These are phyloP conservation scores for Tetranychus cinnabarinus DNA, from an alignment of 1,140 invertebrate species.

Conservation along the genomic window DNA sequence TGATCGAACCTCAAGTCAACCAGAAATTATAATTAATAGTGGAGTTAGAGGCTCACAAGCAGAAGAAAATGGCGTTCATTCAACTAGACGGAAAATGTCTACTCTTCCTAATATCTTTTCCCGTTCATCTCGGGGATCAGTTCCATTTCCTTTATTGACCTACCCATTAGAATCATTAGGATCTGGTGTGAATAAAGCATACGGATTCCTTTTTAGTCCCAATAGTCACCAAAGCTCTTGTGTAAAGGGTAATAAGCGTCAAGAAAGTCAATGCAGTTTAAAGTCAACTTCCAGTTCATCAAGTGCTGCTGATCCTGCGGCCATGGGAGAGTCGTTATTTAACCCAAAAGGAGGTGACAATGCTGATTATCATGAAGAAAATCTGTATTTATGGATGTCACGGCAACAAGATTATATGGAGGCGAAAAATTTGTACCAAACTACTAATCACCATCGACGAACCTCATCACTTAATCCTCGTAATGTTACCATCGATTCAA, in stretches of 20 bases:
- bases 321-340: neutral
- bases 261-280: conserved; percentile 35
- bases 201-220: neutral
- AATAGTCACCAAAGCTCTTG: conserved; percentile 5
- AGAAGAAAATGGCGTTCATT: neutral
- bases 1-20: neutral
- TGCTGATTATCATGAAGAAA: conserved; percentile 29
- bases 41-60: neutral
- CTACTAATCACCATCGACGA: neutral
- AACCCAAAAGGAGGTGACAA: neutral
- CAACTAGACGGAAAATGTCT: neutral
- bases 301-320: neutral
- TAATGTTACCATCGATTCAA: neutral
- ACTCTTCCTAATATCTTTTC: neutral
- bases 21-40: neutral
- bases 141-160: conserved; percentile 37
- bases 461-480: neutral
- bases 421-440: conserved; percentile 2
- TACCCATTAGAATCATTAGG: conserved; percentile 13
- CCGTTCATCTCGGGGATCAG: conserved; percentile 38
- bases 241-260: conserved; percentile 32
- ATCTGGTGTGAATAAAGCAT: conserved; percentile 2
- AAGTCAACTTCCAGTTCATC: conserved; percentile 14
- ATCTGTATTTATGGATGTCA: conserved; percentile 84
- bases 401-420: conserved; percentile 46